Evolutionary conservation across 1,140 invertebrate genomes (phyloP).

Genomic region (Eumaeus atala): DNA sequence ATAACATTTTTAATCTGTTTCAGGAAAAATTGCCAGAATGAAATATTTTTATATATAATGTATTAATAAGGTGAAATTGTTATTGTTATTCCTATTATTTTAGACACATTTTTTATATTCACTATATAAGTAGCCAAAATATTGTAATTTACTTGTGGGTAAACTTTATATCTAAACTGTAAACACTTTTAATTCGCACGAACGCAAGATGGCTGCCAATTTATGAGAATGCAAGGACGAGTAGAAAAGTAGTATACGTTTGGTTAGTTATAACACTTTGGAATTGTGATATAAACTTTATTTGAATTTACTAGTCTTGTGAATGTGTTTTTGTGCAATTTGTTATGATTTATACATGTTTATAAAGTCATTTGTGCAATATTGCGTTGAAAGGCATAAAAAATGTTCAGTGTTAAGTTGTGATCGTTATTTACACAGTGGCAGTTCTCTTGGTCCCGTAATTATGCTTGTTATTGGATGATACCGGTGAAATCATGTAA

Average conservation of each 20-base stretch:
- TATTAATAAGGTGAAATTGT: no score
- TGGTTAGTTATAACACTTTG: constrained; percentile 50
- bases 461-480: constrained; percentile 68
- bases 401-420: constrained; percentile 68
- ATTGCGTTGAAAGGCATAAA: constrained; percentile 56
- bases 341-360: constrained; percentile 64
- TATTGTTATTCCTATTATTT: no score
- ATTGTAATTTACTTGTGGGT: no score
- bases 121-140: no score
- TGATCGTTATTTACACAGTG: constrained; percentile 71
- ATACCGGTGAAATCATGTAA: constrained; percentile 59
- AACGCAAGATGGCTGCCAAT: constrained; percentile 72
- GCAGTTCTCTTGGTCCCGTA: constrained; percentile 51
- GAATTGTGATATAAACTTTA: constrained; percentile 59
- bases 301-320: constrained; percentile 48
- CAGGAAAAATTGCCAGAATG: no score
- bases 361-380: constrained; percentile 61
- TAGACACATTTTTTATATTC: no score
- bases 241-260: constrained; percentile 62
- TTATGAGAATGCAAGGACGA: constrained; percentile 70
- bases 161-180: constrained; percentile 30
- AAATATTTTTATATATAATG: no score
- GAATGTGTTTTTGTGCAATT: constrained; percentile 63
- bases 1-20: no score
- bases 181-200: constrained; percentile 51